phyloP scores from a whole-genome alignment of 1,140 invertebrate genomes.

The Melipona quadrifasciata region DNA sequence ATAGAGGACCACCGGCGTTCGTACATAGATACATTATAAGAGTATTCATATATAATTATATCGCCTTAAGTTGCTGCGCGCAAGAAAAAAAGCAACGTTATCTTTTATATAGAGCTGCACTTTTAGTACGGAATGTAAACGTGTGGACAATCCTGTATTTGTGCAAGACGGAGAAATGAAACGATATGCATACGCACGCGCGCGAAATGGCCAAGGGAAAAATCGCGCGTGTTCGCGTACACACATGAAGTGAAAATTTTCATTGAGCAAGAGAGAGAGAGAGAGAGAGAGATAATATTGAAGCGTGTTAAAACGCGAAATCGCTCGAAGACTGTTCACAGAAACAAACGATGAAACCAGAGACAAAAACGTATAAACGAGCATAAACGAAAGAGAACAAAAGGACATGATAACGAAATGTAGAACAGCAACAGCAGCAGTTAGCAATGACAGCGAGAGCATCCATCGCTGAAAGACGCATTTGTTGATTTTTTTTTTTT shows the following conservation, averaged over 20 bases:
- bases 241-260: conserved; percentile 1
- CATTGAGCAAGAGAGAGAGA: not conserved
- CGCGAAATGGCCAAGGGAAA: conserved; percentile 23
- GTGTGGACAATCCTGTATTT: conserved; percentile 46
- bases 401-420: not conserved
- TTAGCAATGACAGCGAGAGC: not conserved
- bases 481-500: not conserved
- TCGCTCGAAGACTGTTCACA: not conserved
- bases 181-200: not conserved
- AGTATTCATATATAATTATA: conserved; percentile 37
- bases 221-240: not conserved
- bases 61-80: conserved; percentile 46
- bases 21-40: conserved; percentile 46
- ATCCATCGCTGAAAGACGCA: not conserved
- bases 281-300: not conserved
- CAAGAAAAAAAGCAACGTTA: conserved; percentile 35
- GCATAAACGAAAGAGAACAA: not conserved
- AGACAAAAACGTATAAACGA: not conserved
- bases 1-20: conserved; percentile 53
- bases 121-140: conserved; percentile 40
- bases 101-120: conserved; percentile 57
- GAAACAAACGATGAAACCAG: not conserved
- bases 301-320: not conserved
- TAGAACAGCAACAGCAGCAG: not conserved
- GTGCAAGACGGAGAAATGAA: conserved; percentile 5